Percentiles rank a stretch among this genome's conserved stretches.
phyloP scores from a whole-genome alignment of 2,888 invertebrate species.

The Epirrita christyi region DNA sequence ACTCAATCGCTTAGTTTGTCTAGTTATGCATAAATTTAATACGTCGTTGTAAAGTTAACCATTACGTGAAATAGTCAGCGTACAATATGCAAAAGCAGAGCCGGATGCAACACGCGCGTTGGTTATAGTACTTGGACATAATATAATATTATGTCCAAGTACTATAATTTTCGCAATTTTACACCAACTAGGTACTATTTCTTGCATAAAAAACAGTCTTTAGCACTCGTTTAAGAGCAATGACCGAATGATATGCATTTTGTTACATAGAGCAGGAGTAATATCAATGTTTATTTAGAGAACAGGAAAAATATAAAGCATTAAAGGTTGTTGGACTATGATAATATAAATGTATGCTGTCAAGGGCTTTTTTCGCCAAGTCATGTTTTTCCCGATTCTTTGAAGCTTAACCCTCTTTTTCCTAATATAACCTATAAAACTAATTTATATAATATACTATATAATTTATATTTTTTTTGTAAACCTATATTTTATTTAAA shows the following conservation, averaged over 20 bases:
- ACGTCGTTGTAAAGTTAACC: not conserved
- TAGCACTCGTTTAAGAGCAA: constrained; percentile 7
- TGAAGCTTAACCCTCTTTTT: no score
- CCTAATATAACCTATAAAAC: no score
- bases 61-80: not conserved
- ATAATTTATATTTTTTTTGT: no score
- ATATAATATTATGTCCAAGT: no score
- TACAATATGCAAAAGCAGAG: constrained; percentile 2
- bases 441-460: no score
- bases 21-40: not conserved
- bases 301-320: not conserved
- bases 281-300: not conserved
- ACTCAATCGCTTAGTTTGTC: not conserved
- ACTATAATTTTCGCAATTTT: constrained; percentile 10
- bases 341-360: not conserved
- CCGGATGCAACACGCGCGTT: constrained; percentile 12
- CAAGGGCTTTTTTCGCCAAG: no score
- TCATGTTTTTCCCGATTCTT: no score
- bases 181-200: constrained; percentile 5
- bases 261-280: constrained; percentile 7
- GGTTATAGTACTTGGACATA: no score
- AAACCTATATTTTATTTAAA: no score
- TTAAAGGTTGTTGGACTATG: not conserved
- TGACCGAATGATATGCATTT: constrained; percentile 20
- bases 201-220: constrained; percentile 12